Evolutionary conservation across 1,140 invertebrate species (phyloP).

Genomic region (Drosophila athabasca): DNA sequence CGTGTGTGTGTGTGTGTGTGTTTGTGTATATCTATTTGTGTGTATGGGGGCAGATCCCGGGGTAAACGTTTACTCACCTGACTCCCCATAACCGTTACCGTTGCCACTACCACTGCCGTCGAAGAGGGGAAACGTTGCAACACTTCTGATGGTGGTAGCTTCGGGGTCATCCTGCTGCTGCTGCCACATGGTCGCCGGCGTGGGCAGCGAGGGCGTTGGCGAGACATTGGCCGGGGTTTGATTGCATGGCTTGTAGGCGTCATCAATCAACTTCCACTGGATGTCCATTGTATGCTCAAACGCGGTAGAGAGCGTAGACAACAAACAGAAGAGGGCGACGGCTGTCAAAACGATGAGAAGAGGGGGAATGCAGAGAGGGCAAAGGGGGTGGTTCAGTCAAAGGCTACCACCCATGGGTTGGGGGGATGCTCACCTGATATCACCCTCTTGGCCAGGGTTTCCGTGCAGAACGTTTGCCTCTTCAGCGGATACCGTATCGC

Average conservation of each 20-base stretch:
- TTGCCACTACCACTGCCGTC: constrained; percentile 47
- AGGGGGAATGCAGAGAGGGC: too few relatives aligned
- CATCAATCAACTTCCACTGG: constrained; percentile 70
- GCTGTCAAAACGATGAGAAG: constrained; percentile 41
- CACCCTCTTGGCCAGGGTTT: constrained; percentile 86
- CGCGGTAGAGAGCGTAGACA: constrained; percentile 87
- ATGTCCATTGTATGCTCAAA: constrained; percentile 86
- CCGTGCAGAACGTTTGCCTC: constrained; percentile 89
- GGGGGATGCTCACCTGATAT: constrained; percentile 83
- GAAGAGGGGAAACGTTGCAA: neutral
- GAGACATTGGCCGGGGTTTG: constrained; percentile 69
- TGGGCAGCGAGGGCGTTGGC: constrained; percentile 42
- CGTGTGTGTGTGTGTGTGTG: too few relatives aligned
- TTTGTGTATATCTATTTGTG: too few relatives aligned
- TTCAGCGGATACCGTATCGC: constrained; percentile 91
- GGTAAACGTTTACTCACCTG: constrained; percentile 44
- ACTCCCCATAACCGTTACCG: constrained; percentile 45
- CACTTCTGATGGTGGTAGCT: constrained; percentile 20
- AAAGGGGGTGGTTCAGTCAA: neutral
- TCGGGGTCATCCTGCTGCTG: constrained; percentile 1
- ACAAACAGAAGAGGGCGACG: constrained; percentile 87
- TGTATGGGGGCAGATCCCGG: neutral
- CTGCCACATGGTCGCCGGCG: constrained; percentile 47
- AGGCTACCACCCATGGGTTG: constrained; percentile 4
- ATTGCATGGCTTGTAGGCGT: constrained; percentile 74